A percentile compares a stretch with the other conserved stretches of the same genome.
Conservation (phyloP, 2,797 vertebrate species). For the Naso thynnoides region DNA sequence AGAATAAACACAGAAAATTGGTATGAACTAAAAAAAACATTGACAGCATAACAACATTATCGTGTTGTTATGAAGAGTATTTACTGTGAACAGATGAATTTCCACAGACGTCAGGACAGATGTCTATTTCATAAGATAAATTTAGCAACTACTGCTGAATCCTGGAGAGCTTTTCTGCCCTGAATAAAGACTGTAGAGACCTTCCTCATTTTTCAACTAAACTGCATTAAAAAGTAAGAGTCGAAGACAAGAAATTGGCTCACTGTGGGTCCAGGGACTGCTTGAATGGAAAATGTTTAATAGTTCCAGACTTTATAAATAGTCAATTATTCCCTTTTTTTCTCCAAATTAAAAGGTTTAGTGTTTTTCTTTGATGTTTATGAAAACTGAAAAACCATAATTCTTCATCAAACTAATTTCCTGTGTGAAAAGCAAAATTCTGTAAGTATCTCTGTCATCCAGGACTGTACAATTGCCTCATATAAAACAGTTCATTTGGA, state of each 20-base stretch:
- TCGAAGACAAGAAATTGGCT: slow-evolving; percentile 26
- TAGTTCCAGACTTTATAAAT: not conserved
- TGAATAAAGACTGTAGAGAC: slow-evolving; percentile 21
- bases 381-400: slow-evolving; percentile 18
- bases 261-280: slow-evolving; percentile 10
- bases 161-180: slow-evolving; percentile 17
- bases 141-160: slow-evolving; percentile 15
- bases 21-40: too few relatives aligned
- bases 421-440: slow-evolving; percentile 7
- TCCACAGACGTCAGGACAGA: not conserved
- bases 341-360: slow-evolving; percentile 5
- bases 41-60: too few relatives aligned
- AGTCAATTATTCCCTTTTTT: slow-evolving; percentile 4
- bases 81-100: not conserved
- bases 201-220: slow-evolving; percentile 24
- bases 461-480: slow-evolving; percentile 4
- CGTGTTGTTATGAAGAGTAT: not conserved
- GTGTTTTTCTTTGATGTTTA: slow-evolving; percentile 1
- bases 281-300: slow-evolving; percentile 10
- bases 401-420: slow-evolving; percentile 21
- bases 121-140: not conserved
- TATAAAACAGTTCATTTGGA: slow-evolving; percentile 37
- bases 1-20: too few relatives aligned
- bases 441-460: slow-evolving; percentile 14
- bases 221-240: slow-evolving; percentile 33